Evolutionary conservation across 2,113 vertebrate genomes (phyloP), one percentile per base, ranked within the genome.

Genomic region (Onychorhynchus coronatus): DNA sequence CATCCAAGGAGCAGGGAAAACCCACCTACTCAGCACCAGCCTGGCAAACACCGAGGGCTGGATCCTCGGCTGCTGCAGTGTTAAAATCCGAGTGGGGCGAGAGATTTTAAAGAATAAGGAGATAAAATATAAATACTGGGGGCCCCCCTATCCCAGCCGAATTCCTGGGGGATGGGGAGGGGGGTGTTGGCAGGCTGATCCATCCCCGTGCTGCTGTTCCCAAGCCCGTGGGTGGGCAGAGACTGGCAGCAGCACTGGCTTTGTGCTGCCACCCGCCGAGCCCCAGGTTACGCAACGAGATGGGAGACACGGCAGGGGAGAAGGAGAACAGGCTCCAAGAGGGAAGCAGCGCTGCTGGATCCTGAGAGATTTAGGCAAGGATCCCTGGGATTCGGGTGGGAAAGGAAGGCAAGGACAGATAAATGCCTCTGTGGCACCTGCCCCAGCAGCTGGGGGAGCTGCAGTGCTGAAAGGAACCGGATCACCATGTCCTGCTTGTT

Each of bases 381-480:
- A n/a, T n/a, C 71, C n/a, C 67, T 11, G 11, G n/a, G 63, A 28
- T 22, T 37, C 0, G 5, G 61, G 39, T 31, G 55, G 49, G 31
- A 50, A 62, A 56, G 61, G 39, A 62, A 82, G 33, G 50, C 55
- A 14, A 25, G 9, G 16, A 4, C 30, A 18, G 14, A 15, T 1
- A 4, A 39, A 30, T 5, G 12, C 28, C 56, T 8, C 70, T 4
- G 4, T 4, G 23, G 41, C 6, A 14, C 8, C 59, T 44, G 33
- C 33, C n/a, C 65, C 25, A 19, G 55, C 49, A 56, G 59, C 18
- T 39, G 15, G 41, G 46, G 50, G 59, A 73, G 59, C 17, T 0
- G 2, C 59, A 14, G 66, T 2, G 0, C 14, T 8, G 0, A 0
- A 5, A 53, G 59, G 49, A 62, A 21, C 18, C 1, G 1, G n/a